Evolutionary conservation across 2,797 vertebrate genomes (phyloP).

Genomic region (Eidolon dupreanum): DNA sequence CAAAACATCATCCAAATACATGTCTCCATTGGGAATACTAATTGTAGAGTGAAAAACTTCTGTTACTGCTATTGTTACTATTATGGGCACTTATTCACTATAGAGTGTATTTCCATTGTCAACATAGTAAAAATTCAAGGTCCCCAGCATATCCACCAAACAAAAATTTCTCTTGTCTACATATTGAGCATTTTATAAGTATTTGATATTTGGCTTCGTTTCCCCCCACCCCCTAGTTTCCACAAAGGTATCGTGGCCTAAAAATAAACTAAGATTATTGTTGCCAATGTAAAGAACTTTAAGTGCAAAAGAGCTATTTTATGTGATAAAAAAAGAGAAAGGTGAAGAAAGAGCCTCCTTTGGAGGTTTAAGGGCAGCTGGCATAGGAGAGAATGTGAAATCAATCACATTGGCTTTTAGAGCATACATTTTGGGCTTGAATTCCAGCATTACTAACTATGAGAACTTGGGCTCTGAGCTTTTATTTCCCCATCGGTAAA

Average conservation of each 20-base stretch:
- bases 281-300: neutral
- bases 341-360: neutral
- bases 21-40: neutral
- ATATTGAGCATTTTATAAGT: neutral
- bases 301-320: neutral
- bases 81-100: neutral
- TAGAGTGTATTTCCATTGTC: neutral
- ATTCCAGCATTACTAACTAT: neutral
- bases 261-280: neutral
- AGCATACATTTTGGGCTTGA: neutral
- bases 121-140: neutral
- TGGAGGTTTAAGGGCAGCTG: neutral
- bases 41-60: neutral
- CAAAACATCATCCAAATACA: neutral
- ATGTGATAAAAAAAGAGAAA: neutral
- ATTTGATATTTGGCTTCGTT: neutral
- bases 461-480: neutral
- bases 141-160: neutral
- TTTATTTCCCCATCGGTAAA: slow-evolving; percentile 32
- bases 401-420: neutral
- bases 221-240: neutral
- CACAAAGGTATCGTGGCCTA: neutral
- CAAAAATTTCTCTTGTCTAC: neutral
- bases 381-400: neutral
- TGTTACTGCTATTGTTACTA: neutral